A percentile compares a stretch with the other conserved stretches of the same genome.
Conservation (phyloP, 2,888 invertebrate genomes). For the Phaonia tiefii region DNA sequence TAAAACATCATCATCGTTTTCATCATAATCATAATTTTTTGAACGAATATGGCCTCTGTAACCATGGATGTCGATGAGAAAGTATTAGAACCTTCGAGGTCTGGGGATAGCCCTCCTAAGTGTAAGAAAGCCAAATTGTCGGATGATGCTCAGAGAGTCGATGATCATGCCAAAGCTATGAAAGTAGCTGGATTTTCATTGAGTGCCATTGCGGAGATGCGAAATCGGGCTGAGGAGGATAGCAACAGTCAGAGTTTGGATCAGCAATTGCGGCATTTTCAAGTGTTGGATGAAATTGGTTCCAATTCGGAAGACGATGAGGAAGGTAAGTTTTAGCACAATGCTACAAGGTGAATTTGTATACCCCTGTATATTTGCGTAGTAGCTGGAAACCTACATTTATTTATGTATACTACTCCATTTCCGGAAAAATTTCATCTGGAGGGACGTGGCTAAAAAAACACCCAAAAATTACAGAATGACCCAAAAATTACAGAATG, state of each 20-base stretch:
- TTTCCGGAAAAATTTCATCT: not conserved
- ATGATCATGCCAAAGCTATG: constrained; percentile 71
- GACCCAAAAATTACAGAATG: too few species aligned
- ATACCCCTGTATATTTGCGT: too few species aligned
- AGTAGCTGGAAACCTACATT: too few species aligned
- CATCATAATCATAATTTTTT: not conserved
- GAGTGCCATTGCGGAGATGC: constrained; percentile 78
- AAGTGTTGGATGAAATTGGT: constrained; percentile 85
- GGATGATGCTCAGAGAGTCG: constrained; percentile 38
- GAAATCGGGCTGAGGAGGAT: constrained; percentile 74
- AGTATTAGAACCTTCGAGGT: not conserved
- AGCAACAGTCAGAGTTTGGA: constrained; percentile 73
- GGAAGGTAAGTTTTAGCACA: constrained; percentile 68
- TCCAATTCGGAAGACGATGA: constrained; percentile 79
- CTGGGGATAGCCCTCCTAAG: constrained; percentile 17
- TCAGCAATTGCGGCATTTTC: constrained; percentile 83
- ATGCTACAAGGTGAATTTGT: too few species aligned
- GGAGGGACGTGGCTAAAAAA: not conserved
- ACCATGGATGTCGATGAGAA: constrained; percentile 24
- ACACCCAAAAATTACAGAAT: too few species aligned
- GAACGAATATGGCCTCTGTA: not conserved
- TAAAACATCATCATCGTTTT: constrained; percentile 3
- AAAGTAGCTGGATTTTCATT: constrained; percentile 78
- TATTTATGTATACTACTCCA: too few species aligned
- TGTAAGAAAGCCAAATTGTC: constrained; percentile 51